Evolutionary conservation across 1,140 invertebrate genomes (phyloP).

Genomic region (roundworm (Caenorhabditis elegans)): DNA sequence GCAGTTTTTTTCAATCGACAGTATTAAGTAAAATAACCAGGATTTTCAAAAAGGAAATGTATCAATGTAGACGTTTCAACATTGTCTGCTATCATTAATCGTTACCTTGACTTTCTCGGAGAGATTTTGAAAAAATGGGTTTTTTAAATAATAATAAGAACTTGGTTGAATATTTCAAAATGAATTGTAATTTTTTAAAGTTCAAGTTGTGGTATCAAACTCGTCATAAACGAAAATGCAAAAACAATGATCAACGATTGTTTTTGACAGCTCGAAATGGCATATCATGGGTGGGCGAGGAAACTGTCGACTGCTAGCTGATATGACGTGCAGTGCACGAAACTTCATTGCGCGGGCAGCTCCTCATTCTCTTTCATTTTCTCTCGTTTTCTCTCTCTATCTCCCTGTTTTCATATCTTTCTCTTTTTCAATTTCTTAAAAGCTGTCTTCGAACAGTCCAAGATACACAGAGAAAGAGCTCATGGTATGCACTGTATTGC

Average conservation of each 20-base stretch:
- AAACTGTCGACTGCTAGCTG: not conserved
- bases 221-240: not conserved
- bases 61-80: no score
- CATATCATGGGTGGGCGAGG: constrained; percentile 5
- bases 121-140: no score
- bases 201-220: not conserved
- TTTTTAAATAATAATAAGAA: no score
- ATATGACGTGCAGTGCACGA: constrained; percentile 24
- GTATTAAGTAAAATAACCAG: no score
- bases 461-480: not conserved
- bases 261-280: constrained; percentile 12
- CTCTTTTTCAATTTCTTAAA: not conserved
- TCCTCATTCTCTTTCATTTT: not conserved
- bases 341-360: not conserved
- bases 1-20: no score
- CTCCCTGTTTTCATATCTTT: no score
- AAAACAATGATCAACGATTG: not conserved
- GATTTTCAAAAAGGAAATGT: no score
- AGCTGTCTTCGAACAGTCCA: constrained; percentile 28
- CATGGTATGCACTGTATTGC: not conserved
- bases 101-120: no score
- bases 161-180: no score
- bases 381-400: not conserved
- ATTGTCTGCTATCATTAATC: no score
- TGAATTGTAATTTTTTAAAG: no score